Evolutionary conservation across 1,140 invertebrate genomes (phyloP).

Genomic region (Drosophila gunungcola): DNA sequence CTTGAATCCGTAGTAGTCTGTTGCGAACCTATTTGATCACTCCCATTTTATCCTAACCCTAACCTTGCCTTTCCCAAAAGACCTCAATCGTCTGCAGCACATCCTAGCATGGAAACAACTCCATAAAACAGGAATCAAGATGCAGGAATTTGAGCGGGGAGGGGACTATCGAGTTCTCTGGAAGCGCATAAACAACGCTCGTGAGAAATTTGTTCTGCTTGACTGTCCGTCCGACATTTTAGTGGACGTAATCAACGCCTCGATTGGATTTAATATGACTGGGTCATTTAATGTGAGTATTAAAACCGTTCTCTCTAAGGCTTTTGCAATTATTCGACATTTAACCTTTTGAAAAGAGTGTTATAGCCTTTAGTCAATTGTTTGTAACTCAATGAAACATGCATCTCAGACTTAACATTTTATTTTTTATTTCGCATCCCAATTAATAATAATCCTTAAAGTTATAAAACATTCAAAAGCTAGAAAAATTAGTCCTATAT

Average conservation of each 20-base stretch:
- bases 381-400: too few relatives aligned
- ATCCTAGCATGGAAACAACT: conserved; percentile 68
- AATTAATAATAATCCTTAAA: too few relatives aligned
- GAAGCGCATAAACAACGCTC: conserved; percentile 88
- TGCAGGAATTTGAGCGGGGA: conserved; percentile 86
- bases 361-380: too few relatives aligned
- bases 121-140: conserved; percentile 84
- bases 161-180: conserved; percentile 86
- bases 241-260: conserved; percentile 84
- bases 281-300: conserved; percentile 74
- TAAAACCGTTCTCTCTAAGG: neutral
- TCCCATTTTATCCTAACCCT: neutral
- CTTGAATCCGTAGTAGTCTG: too few relatives aligned
- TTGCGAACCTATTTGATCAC: neutral
- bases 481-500: too few relatives aligned
- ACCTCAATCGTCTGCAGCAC: conserved; percentile 67
- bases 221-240: conserved; percentile 88
- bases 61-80: conserved; percentile 22
- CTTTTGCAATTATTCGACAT: too few relatives aligned
- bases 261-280: conserved; percentile 74
- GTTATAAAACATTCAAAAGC: too few relatives aligned
- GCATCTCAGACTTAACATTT: too few relatives aligned
- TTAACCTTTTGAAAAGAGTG: too few relatives aligned
- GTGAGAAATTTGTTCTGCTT: conserved; percentile 89
- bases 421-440: too few relatives aligned